phyloP scores from a whole-genome alignment of 64 coral and sea anemone genomes.

The Acropora tenuis region DNA sequence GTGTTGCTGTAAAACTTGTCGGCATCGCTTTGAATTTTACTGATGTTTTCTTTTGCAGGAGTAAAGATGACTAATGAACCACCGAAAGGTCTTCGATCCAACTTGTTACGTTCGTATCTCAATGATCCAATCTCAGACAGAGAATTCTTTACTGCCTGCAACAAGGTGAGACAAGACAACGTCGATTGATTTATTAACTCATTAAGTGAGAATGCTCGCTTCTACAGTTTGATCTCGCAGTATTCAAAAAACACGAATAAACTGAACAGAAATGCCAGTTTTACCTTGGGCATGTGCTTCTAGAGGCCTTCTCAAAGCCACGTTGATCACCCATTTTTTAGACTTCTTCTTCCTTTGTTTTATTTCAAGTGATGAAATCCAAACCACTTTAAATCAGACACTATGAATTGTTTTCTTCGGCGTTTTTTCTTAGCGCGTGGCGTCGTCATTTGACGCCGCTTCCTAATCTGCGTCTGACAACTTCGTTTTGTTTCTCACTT shows the following conservation, averaged over 20 bases:
- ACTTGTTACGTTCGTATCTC: constrained; percentile 94
- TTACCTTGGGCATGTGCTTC: not conserved
- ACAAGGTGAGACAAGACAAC: constrained; percentile 64
- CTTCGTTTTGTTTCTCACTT: not conserved
- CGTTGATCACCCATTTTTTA: too few relatives aligned
- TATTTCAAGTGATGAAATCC: too few relatives aligned
- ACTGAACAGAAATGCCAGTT: not conserved
- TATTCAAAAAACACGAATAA: not conserved
- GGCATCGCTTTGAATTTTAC: not conserved
- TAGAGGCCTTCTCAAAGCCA: too few relatives aligned
- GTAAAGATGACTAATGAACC: constrained; percentile 99
- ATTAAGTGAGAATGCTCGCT: not conserved
- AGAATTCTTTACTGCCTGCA: constrained; percentile 91
- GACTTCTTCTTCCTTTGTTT: too few relatives aligned
- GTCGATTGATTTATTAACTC: too few relatives aligned
- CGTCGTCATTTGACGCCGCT: too few relatives aligned
- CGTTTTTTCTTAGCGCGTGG: too few relatives aligned
- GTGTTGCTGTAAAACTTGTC: too few relatives aligned
- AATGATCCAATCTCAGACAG: constrained; percentile 97
- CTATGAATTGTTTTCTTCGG: too few relatives aligned
- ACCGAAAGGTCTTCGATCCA: constrained; percentile 94
- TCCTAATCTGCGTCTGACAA: not conserved
- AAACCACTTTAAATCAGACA: too few relatives aligned
- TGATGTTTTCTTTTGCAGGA: constrained; percentile 33
- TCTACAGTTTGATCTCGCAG: not conserved